Conservation (phyloP, 2,888 invertebrate species). For the Frankliniella fusca region DNA sequence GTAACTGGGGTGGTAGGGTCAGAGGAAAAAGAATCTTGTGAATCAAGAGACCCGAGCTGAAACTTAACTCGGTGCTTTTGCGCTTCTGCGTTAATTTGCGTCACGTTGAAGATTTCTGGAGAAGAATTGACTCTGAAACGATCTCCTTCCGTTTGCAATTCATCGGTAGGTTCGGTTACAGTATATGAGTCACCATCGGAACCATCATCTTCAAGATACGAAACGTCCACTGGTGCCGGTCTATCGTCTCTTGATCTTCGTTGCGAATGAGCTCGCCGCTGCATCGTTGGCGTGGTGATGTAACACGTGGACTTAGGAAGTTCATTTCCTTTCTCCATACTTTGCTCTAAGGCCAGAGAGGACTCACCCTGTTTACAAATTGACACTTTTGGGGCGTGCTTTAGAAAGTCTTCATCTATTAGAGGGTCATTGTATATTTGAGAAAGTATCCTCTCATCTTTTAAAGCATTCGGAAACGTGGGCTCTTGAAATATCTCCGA, state of each 20-base stretch:
- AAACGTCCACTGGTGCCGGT: conserved; percentile 46
- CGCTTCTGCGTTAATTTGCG: not conserved
- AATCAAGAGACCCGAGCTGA: not conserved
- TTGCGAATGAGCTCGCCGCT: conserved; percentile 46
- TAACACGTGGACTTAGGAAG: conserved; percentile 39
- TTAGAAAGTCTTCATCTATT: not conserved
- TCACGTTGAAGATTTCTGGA: not conserved
- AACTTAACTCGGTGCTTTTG: not conserved
- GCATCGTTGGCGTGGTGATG: conserved; percentile 47
- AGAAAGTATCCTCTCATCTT: no score
- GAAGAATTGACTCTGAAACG: not conserved
- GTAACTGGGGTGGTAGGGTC: not conserved
- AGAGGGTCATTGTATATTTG: not conserved
- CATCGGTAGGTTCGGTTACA: conserved; percentile 40
- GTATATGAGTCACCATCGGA: conserved; percentile 43
- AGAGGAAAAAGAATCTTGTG: not conserved
- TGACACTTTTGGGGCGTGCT: not conserved
- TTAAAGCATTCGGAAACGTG: no score
- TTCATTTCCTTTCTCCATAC: no score
- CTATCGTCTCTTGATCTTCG: conserved; percentile 44
- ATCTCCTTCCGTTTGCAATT: not conserved
- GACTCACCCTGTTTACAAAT: not conserved
- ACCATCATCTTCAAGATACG: conserved; percentile 43
- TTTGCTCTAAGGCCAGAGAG: no score
- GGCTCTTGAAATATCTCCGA: no score